A percentile compares a stretch with the other conserved stretches of the same genome.
These are phyloP conservation scores for Tachyglossus aculeatus DNA, from an alignment of 2,797 vertebrate species.

Conservation along the genomic window DNA sequence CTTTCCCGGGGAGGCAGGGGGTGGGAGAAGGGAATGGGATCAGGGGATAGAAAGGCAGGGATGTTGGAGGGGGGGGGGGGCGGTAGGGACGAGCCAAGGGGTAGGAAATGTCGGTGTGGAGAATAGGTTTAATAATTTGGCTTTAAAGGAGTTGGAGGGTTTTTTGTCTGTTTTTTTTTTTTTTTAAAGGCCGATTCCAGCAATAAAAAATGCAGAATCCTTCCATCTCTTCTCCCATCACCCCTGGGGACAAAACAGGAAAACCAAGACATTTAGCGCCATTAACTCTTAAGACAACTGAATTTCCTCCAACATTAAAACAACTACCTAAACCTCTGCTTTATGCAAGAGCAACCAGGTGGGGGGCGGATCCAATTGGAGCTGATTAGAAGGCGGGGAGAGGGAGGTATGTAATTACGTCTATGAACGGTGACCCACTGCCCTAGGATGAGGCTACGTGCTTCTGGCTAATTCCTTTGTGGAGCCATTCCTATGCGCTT, in stretches of 20 bases:
- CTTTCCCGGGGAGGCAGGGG: not conserved
- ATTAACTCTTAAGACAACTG: slow-evolving; percentile 65
- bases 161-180: no score
- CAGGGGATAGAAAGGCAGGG: not conserved
- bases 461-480: no score
- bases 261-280: slow-evolving; percentile 65
- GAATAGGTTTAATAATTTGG: not conserved
- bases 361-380: not conserved
- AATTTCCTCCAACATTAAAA: slow-evolving; percentile 53
- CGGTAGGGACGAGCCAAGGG: not conserved
- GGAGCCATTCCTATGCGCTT: no score
- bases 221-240: slow-evolving; percentile 2
- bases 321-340: no score
- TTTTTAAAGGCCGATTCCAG: slow-evolving; percentile 6
- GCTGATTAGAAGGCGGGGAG: no score
- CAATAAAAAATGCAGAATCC: slow-evolving; percentile 35
- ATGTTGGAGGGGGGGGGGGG: not conserved
- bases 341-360: not conserved
- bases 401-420: no score
- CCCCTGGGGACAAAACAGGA: slow-evolving; percentile 69
- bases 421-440: no score
- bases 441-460: no score
- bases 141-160: slow-evolving; percentile 10
- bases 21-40: not conserved
- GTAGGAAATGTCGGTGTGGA: not conserved